Evolutionary conservation across 2,797 vertebrate species (phyloP), one percentile per base, ranked within the genome.

Genomic region (Etheostoma nigrum): DNA sequence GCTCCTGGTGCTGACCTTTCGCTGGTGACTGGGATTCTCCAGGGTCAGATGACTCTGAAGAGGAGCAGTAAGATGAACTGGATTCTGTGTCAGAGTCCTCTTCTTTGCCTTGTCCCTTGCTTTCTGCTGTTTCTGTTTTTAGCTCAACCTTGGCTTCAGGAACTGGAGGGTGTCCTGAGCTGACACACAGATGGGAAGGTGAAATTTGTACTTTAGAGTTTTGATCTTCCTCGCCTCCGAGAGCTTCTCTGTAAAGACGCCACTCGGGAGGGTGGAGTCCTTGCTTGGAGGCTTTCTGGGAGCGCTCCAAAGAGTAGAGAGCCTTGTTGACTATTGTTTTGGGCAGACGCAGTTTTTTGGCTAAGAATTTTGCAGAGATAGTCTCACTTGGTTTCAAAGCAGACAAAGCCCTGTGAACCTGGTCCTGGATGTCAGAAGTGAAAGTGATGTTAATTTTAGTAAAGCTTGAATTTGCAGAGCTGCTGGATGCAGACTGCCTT

Each of bases 291-390:
- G 96, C 85, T 80, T 88, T 92, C 0, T 95, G 92, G 8, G 71
- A 90, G 1, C 1, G 61, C 7, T 88, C 85, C 11, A 99, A 95
- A 10, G 89, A 85, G 67, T 99, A 99, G 1, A 99, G 85, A 9
- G 89, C 58, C 2, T 88, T 88, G 82, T 99, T 99, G 82, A 98
- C 81, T 0, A 95, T 82, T 8, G 94, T 97, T 87, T 97, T 99
- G 0, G 91, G 91, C 12, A 91, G 63, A 12, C 45, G 79, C 3
- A 98, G 93, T 33, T 86, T 94, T 61, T 16, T 92, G 18, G 92
- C 89, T 25, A 99, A 92, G 0, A 77, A 52, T 74, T 67, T 93
- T 2, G 96, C 97, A 0, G 95, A 92, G 30, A 94, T 42, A 0
- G 82, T 84, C 76, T 94, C 86, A 51, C 81, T 89, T 14, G 93